Evolutionary conservation across 2,113 vertebrate species (phyloP).

Genomic region (Phocoena phocoena): DNA sequence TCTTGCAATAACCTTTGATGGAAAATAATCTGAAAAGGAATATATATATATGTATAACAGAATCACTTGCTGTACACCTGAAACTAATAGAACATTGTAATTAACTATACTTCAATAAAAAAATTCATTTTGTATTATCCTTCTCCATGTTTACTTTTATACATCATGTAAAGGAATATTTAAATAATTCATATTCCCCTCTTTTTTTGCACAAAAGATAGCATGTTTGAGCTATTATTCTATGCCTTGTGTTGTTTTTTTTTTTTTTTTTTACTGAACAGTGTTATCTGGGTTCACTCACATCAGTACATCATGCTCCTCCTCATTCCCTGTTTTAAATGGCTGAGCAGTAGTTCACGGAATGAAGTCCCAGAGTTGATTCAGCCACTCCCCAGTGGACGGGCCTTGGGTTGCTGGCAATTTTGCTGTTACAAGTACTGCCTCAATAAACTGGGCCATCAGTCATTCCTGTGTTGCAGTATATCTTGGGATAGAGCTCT

Average conservation of each 20-base stretch:
- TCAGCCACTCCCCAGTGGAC: rapidly evolving
- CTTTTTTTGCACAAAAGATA: background rate
- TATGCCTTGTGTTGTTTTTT: background rate
- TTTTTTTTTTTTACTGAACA: background rate
- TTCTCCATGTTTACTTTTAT: background rate
- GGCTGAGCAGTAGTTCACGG: background rate
- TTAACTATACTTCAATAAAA: background rate
- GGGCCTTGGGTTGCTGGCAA: background rate
- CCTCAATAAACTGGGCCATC: background rate
- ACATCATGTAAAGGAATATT: background rate
- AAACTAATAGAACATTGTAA: background rate
- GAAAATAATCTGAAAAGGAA: background rate
- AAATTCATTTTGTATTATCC: background rate
- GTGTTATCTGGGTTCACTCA: background rate
- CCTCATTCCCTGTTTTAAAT: too few species aligned
- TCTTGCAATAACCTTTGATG: background rate
- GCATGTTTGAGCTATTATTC: background rate
- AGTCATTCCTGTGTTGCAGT: background rate
- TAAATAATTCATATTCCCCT: background rate
- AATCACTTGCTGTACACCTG: background rate
- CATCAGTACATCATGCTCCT: rapidly evolving
- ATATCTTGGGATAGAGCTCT: background rate
- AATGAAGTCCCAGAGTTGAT: too few species aligned
- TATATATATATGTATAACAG: background rate
- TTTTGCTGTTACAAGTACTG: background rate